Evolutionary conservation across 2,113 vertebrate genomes (phyloP), one percentile per base, ranked within the genome.

Genomic region (Fregata magnificens): DNA sequence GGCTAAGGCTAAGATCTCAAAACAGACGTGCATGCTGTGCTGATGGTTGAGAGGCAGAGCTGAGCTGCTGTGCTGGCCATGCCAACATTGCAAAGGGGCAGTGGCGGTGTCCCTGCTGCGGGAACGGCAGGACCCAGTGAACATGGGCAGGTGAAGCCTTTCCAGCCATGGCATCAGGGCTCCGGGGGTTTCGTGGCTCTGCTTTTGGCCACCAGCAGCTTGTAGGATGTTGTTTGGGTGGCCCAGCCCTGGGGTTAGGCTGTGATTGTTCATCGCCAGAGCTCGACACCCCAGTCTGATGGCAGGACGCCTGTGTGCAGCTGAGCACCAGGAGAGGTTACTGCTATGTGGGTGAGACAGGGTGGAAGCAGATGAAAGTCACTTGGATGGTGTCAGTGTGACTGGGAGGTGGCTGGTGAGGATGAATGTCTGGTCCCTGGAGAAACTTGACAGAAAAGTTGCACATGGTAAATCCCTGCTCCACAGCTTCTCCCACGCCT

Each of bases 101-200:
- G 34, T 18, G 42, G 34, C 16, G 3, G 36, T 5, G 7, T 47
- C 32, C 42, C 38, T 49, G 44, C 38, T 79, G 26, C 0, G 0
- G 61, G 55, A 73, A 63, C 2, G 3, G 85, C 53, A 86, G 38
- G 59, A 82, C 16, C 11, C 40, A 65, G 49, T 2, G 1, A 82
- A 34, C 16, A 2, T 0, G 10, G 72, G 49, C 29, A 18, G 31
- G 6, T n/a, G 18, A 28, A 87, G 38, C 58, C 34, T 38, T 90
- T 67, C 63, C 24, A 77, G 63, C 36, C 50, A 6, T 8, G 18
- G 6, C 29, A 45, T 34, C 2, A 1, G 18, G 25, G 11, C 11
- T 66, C 62, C 3, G 4, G 28, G 16, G 4, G 3, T 31, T 90
- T 63, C 2, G 2, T 31, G 19, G 49, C 31, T 91, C 65, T 82